Conservation (phyloP, 2,888 invertebrate species). For the Ernsta delagoae region DNA sequence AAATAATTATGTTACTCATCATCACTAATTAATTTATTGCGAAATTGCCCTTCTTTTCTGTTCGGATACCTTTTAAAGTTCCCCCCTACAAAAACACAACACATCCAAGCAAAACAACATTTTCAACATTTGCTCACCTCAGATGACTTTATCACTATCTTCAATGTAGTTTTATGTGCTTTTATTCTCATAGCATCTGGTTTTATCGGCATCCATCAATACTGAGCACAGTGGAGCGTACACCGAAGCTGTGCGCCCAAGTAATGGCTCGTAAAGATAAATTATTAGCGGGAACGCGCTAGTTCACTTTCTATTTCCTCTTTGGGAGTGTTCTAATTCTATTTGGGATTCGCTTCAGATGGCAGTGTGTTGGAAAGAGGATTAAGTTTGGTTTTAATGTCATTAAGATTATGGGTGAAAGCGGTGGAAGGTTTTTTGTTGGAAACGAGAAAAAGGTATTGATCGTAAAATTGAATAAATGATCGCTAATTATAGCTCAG, state of each 20-base stretch:
- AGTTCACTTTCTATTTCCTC: conserved; percentile 31
- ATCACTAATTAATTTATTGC: too few species aligned
- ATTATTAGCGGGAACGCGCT: conserved; percentile 26
- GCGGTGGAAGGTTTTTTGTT: not conserved
- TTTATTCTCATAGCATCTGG: conserved; percentile 19
- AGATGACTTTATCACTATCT: not conserved
- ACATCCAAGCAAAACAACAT: too few species aligned
- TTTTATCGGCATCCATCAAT: conserved; percentile 30
- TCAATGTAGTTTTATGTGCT: not conserved
- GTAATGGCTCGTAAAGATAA: conserved; percentile 37
- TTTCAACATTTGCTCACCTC: too few species aligned
- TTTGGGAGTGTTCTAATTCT: conserved; percentile 28
- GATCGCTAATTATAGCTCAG: too few species aligned
- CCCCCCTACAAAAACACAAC: too few species aligned
- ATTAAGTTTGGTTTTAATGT: not conserved
- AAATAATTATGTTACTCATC: too few species aligned
- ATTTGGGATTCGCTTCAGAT: conserved; percentile 17
- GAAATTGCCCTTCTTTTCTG: too few species aligned
- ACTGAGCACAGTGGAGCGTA: conserved; percentile 29
- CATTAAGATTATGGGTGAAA: not conserved
- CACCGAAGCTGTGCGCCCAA: conserved; percentile 17
- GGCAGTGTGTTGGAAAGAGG: not conserved
- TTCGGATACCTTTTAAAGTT: too few species aligned
- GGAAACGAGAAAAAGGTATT: too few species aligned
- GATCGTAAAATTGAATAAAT: too few species aligned